A percentile compares a stretch with the other conserved stretches of the same genome.
Evolutionary conservation across 2,888 invertebrate species (phyloP).

Genomic region (Cloeon dipterum): DNA sequence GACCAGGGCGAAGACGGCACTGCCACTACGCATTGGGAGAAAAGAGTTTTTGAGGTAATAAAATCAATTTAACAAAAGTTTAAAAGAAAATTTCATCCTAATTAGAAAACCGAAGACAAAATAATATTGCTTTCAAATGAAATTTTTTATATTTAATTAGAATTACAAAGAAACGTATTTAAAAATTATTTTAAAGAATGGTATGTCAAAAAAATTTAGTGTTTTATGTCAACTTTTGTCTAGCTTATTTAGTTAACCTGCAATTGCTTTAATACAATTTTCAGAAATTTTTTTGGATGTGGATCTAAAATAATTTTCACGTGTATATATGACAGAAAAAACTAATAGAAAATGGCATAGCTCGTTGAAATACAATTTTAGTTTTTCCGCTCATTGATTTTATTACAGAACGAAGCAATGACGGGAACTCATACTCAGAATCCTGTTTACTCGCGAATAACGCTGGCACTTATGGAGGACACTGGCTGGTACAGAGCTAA

Average conservation of each 20-base stretch:
- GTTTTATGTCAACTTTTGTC: too few relatives aligned
- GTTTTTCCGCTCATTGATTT: neutral
- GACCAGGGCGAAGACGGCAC: slow-evolving; percentile 98
- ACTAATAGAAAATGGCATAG: neutral
- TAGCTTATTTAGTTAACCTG: too few relatives aligned
- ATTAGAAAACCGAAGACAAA: too few relatives aligned
- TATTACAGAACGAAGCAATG: slow-evolving; percentile 85
- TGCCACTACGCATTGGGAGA: slow-evolving; percentile 96
- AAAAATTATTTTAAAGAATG: neutral
- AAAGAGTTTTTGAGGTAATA: slow-evolving; percentile 84
- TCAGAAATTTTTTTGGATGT: too few relatives aligned
- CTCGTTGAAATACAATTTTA: neutral
- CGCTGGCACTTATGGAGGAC: slow-evolving; percentile 91
- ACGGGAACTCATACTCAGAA: slow-evolving; percentile 97
- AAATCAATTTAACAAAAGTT: too few relatives aligned
- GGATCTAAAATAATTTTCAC: too few relatives aligned
- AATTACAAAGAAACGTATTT: neutral
- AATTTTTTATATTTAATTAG: too few relatives aligned
- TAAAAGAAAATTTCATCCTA: too few relatives aligned
- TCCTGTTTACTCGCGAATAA: slow-evolving; percentile 86
- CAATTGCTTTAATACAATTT: too few relatives aligned
- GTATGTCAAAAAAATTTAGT: too few relatives aligned
- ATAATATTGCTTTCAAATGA: too few relatives aligned
- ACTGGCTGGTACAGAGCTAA: slow-evolving; percentile 93
- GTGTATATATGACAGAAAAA: too few relatives aligned